Base-by-base conservation (phyloP, 2,113 vertebrate species). In the Propithecus coquereli region DNA sequence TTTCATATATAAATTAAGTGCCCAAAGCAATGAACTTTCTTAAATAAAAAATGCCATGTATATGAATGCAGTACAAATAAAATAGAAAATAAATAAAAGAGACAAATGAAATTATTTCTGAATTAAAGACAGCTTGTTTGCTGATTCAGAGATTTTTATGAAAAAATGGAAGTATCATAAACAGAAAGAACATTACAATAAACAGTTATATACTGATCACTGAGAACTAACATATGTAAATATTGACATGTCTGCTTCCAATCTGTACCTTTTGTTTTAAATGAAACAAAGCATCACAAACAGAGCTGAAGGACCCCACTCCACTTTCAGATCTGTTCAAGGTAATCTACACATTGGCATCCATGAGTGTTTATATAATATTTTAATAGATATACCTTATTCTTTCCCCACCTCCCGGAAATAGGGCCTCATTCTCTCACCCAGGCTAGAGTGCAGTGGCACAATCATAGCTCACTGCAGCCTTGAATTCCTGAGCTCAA, bases 1-100 rank as follows among this genome's bases (percentile, higher is more conserved):
- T 95, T 95, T 95, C 47, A 70, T 50, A 80, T 11, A 93, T 40
- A 90, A 83, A 88, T 77, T 86, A 94, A 94, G 25, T 86, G 73
- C 85, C 50, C 37, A 87, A 74, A 94, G 57, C 63, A 83, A 0
- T 87, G 76, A 79, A 92, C 43, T 83, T 94, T 34, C n/a, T 94
- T 95, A 93, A 91, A 65, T 94, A 50, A 95, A 92, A 81, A 91
- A 79, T 71, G 13, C 45, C 23, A 34, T 37, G 3, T 94, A 2
- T 88, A 8, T 68, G 50, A 73, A 37, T 87, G 5, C 14, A 50
- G 3, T 94, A 23, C 37, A 94, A 52, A 79, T 89, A 40, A 76
- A 94, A 73, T 81, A 94, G 79, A 86, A 92, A 77, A 93, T 52
- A 94, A 74, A 77, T 66, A 52, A 7, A 94, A 89, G 12, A 88